Conservation (phyloP, 2,113 vertebrate species). For the Osmerus mordax region DNA sequence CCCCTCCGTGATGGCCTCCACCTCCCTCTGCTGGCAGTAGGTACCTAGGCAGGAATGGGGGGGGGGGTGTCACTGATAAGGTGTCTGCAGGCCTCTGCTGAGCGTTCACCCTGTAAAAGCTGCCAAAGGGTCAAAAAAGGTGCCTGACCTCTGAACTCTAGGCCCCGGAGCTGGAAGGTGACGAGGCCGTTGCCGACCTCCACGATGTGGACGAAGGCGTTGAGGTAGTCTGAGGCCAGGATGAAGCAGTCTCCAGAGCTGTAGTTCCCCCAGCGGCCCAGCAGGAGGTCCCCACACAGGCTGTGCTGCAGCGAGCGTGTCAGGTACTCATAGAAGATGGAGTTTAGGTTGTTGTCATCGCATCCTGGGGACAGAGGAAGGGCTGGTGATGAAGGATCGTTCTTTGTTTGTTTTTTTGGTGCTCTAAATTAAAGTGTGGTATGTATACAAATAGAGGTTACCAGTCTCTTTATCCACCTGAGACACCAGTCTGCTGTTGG, state of each 20-base stretch:
- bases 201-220: slow-evolving; percentile 93
- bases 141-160: slow-evolving; percentile 92
- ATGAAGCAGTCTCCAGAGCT: slow-evolving; percentile 95
- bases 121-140: too few relatives aligned
- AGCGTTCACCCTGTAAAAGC: too few relatives aligned
- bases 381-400: background rate
- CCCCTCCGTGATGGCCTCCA: slow-evolving; percentile 95
- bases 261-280: slow-evolving; percentile 98
- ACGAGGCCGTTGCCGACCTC: slow-evolving; percentile 96
- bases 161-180: slow-evolving; percentile 94
- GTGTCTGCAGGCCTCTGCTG: too few relatives aligned
- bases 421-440: background rate
- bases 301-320: slow-evolving; percentile 93
- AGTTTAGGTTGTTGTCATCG: slow-evolving; percentile 95
- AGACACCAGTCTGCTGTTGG: slow-evolving; percentile 90
- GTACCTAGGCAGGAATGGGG: slow-evolving; percentile 74
- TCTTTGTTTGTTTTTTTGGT: background rate
- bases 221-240: slow-evolving; percentile 96
- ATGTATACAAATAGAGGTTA: slow-evolving; percentile 50
- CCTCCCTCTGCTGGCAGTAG: slow-evolving; percentile 97
- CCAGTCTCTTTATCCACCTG: slow-evolving; percentile 95
- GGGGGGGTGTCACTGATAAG: too few relatives aligned
- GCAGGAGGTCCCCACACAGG: slow-evolving; percentile 89
- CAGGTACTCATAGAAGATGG: slow-evolving; percentile 97
- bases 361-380: slow-evolving; percentile 70